Base-by-base conservation (phyloP, 2,888 invertebrate genomes). In the Drosophila paracracens region DNA sequence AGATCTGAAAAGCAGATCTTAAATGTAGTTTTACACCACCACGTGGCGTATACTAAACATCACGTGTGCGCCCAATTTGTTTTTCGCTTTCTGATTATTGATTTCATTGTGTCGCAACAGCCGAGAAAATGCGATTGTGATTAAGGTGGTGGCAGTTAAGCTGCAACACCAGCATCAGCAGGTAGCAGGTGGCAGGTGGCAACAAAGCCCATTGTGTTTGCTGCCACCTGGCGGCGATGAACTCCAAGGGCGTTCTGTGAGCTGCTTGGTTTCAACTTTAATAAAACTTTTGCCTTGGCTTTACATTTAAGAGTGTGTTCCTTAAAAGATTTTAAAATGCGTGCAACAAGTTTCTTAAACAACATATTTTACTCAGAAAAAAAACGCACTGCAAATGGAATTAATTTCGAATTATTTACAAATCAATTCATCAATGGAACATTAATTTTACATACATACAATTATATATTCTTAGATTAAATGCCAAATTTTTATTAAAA, bases 281-380 rank as follows among this genome's bases (percentile, higher is more conserved):
- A 84, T 89, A 89, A 79, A 87, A 87, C 87, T 81, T 74, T 74
- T 40, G 29, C 16, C 40, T 38, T 16, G 16, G 40, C 21, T 43
- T 31, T 21, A 40, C n/a, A 43, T 40, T 57, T 13, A 13, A 27
- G 27, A n/a, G 16, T 13, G 21, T 6, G 1, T 29, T 21, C 29
- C 16, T 57, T 16, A 11, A 31, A 21, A 6, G 5, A 40, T 43
- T 40, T 29, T 27, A 21, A 31, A 40, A 16, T 56, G 25, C 31
- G 40, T 33, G 33, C 59, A 53, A 53, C 48, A 35, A 33, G 4
- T 35, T n/a, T 13, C 18, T n/a, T n/a, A 18, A 54, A 25, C 13
- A 38, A 1, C 11, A 1, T 13, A 25, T 11, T 36, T 36, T 8
- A n/a, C n/a, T 21, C 6, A 4, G 18, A 18, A 7, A 27, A 27